Base-by-base conservation (phyloP, 2,797 vertebrate species). In the Knipowitschia caucasica region DNA sequence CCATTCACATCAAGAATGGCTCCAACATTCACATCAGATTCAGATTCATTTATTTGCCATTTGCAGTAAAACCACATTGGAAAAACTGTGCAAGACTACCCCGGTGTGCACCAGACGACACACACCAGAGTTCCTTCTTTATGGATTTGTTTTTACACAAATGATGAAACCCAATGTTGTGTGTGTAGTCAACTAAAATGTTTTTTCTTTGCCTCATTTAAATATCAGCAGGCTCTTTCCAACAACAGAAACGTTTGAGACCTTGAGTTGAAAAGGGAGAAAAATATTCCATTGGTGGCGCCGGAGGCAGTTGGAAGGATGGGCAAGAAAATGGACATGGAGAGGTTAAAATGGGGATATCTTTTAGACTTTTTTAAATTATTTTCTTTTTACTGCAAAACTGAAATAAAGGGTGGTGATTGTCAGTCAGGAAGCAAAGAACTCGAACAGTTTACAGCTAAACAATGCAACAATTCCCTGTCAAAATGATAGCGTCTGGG, bases 331-430 rank as follows among this genome's bases (percentile, higher is more conserved):
- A 66, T 70, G 66, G 66, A 68, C 56, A 50, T 50, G 61, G 61
- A 64, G 45, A 12, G n/a, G 71, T 74, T 70, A 62, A 65, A 75
- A 79, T 78, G 72, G 67, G 29, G 62, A 67, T 45, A 69, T 65
- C 47, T 49, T n/a, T 44, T 30, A 56, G 65, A 73, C 56, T 52
- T 56, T n/a, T n/a, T n/a, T n/a, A n/a, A 61, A 73, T 50, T 72
- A 62, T 59, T 63, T 74, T 26, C n/a, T n/a, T 43, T 49, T 51
- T 50, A 58, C 11, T 43, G 14, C 26, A 57, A 60, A 21, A 43
- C 33, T 17, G 58, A 15, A 51, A 44, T 25, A 31, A 59, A 29
- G 44, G 43, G 26, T 18, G 49, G 33, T 18, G 20, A 31, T 34
- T 53, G 55, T 49, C 63, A 66, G 57, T 40, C 52, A 50, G 49